phyloP scores from a whole-genome alignment of 2,888 invertebrate species.

The Eulithis prunata region DNA sequence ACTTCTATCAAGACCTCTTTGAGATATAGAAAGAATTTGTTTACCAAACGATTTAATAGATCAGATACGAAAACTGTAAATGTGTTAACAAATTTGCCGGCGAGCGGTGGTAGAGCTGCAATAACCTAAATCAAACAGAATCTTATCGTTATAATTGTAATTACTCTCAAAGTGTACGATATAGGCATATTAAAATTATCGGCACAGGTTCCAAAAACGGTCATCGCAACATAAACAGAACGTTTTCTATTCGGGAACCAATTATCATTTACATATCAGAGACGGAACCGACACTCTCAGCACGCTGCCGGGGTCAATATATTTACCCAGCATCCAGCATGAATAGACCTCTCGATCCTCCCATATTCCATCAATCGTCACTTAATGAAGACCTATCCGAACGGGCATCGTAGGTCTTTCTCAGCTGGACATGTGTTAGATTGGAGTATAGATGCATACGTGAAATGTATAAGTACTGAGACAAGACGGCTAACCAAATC shows the following conservation, averaged over 20 bases:
- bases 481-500: constrained; percentile 82
- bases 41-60: not conserved
- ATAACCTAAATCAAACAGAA: constrained; percentile 57
- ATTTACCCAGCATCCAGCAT: constrained; percentile 71
- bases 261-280: constrained; percentile 84
- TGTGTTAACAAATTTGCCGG: constrained; percentile 29
- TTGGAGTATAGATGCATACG: constrained; percentile 77
- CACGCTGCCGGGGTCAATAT: constrained; percentile 80
- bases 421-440: constrained; percentile 62
- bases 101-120: constrained; percentile 33
- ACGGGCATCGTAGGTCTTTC: constrained; percentile 54
- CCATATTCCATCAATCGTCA: constrained; percentile 45
- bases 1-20: not conserved
- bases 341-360: constrained; percentile 56
- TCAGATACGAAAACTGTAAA: constrained; percentile 11
- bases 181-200: constrained; percentile 70
- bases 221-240: constrained; percentile 74
- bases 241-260: constrained; percentile 81
- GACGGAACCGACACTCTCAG: constrained; percentile 78
- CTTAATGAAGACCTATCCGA: constrained; percentile 44
- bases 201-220: constrained; percentile 67
- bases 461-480: constrained; percentile 78
- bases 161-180: constrained; percentile 61
- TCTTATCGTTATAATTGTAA: constrained; percentile 62
- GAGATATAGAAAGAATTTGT: not conserved